Evolutionary conservation across 2,113 vertebrate genomes (phyloP).

Genomic region (Megaceryle maxima): DNA sequence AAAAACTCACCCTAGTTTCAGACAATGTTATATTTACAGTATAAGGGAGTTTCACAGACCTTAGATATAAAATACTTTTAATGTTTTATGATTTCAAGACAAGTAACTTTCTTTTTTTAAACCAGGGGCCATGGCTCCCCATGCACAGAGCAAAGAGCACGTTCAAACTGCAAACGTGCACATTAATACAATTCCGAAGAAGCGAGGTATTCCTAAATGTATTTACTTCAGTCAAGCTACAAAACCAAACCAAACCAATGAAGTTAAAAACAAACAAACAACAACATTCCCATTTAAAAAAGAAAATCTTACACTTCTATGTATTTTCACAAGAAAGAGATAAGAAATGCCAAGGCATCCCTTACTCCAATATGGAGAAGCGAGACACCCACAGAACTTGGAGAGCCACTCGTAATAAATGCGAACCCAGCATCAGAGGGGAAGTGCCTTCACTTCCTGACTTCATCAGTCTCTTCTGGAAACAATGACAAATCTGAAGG

Average conservation of each 20-base stretch:
- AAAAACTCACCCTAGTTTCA: background rate
- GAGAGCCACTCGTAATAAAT: background rate
- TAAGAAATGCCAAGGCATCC: background rate
- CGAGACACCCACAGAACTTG: background rate
- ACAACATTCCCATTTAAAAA: background rate
- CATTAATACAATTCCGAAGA: background rate
- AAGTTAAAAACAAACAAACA: background rate
- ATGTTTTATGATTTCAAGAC: background rate
- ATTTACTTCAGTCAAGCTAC: background rate
- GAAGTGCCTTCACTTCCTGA: slow-evolving; percentile 12
- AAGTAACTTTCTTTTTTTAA: background rate
- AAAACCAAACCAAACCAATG: background rate
- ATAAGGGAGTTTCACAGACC: background rate
- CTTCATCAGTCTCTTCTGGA: slow-evolving; percentile 9
- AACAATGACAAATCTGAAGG: slow-evolving; percentile 34
- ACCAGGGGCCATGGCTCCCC: background rate
- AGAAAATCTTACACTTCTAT: background rate
- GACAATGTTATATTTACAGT: background rate
- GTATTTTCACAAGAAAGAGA: background rate
- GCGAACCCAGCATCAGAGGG: background rate
- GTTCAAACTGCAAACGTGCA: accelerated
- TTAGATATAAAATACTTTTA: background rate
- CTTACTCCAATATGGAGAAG: background rate
- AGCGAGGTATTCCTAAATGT: background rate
- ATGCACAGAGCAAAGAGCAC: background rate